Evolutionary conservation across 2,888 invertebrate genomes (phyloP), one percentile per base, ranked within the genome.

Genomic region (Acrobasis suavella): DNA sequence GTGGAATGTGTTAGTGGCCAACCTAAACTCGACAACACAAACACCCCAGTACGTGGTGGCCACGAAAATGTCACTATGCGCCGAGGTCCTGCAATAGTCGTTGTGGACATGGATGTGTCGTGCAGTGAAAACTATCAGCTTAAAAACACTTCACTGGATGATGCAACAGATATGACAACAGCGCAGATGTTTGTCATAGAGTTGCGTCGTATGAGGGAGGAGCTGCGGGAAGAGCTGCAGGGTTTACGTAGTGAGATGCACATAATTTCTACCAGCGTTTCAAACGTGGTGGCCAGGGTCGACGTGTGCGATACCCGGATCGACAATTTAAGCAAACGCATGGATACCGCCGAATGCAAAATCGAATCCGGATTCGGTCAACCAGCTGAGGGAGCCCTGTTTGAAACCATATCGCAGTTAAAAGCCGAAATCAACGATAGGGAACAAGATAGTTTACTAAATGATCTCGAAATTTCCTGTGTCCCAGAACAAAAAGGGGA

Each of bases 401-500:
- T 38, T 1, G 55, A 55, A 55, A 55, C 55, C 0, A 55, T 55
- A 9, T 15, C 55, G 9, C 62, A 60, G 14, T 50, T 66, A 1
- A 60, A 59, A 22, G 22, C 22, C 22, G 22, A 22, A 22, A 22
- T 22, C 22, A 22, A 22, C 22, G 22, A 22, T 22, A 64, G 67
- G 42, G 69, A 69, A 1, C 69, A 70, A 50, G 67, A 65, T 0
- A 14, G 62, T 0, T 37, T 71, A 2, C 52, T 60, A 0, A 67
- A 62, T 32, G 63, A 63, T 16, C 8, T 63, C 2, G 63, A 63
- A 37, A 63, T 63, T 2, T 54, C 63, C 9, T 46, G 59, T 32
- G 46, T 63, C 9, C 54, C 63, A 1, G 63, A 63, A 37, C 49
- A 59, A 14, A 59, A 59, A 14, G 54, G 54, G 16, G 54, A 63